Base-by-base conservation (phyloP, 2,797 vertebrate species). In the Siniperca undulata region DNA sequence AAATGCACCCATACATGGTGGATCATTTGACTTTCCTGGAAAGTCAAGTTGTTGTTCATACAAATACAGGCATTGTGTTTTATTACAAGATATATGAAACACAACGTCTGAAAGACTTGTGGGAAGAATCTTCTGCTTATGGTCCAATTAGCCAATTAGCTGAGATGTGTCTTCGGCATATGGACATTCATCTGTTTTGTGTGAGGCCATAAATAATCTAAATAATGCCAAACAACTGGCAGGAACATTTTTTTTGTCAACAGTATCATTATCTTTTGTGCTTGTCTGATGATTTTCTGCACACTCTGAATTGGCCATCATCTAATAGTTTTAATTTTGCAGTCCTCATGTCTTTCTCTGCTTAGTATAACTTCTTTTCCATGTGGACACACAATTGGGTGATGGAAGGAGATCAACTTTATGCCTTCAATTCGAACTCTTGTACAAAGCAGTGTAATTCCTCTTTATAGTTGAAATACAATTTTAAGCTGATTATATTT, bases 401-500 rank as follows among this genome's bases (percentile, higher is more conserved):
- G 13, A 62, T 74, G 34, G 36, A 46, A 14, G 30, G 16, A 34
- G 48, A 50, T 77, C 48, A 27, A 4, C 67, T 77, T 71, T 50
- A 61, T 65, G 69, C 10, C 44, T 48, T 83, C 11, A 58, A 17
- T 55, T 67, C 62, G 19, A 77, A 66, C 38, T 66, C 56, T 50
- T 58, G 24, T 38, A 38, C 16, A 72, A 74, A 82, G 7, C 22
- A 53, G 24, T 58, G 36, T 42, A n/a, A 56, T 77, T 77, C 53
- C 36, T 59, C 27, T 61, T 71, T 59, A 6, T 38, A 68, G 36
- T 50, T 84, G 6, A 61, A 78, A 74, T 52, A 58, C 11, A 74
- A 40, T 68, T 75, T 65, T 55, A 77, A 68, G 38, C 64, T 48
- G 60, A 73, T 66, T 89, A 68, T 82, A 78, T 74, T 86, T 77